Conservation (phyloP, 2,113 vertebrate genomes). For the Tachycineta bicolor region DNA sequence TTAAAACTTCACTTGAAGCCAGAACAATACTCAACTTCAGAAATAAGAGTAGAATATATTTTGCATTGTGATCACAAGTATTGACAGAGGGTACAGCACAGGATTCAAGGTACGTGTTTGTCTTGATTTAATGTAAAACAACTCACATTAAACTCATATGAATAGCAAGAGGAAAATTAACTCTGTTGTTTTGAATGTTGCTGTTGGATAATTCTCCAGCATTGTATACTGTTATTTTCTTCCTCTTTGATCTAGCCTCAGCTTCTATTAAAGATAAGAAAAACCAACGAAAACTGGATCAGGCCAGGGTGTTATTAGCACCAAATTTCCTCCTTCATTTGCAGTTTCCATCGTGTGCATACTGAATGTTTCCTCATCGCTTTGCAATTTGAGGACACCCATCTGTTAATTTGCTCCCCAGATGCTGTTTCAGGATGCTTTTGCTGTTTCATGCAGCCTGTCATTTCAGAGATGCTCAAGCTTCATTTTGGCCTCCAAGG, state of each 20-base stretch:
- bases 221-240: neutral
- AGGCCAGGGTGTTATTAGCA: neutral
- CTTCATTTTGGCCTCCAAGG: constrained; percentile 12
- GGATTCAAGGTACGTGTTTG: neutral
- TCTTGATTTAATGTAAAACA: neutral
- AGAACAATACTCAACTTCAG: neutral
- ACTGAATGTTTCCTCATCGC: neutral
- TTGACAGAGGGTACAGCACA: neutral
- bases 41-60: neutral
- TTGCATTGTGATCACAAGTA: neutral
- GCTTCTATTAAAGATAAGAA: neutral
- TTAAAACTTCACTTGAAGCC: neutral
- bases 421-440: neutral
- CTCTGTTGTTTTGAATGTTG: neutral
- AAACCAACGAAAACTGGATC: neutral
- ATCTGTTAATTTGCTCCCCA: neutral
- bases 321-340: neutral
- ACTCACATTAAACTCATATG: neutral
- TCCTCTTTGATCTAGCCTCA: constrained; percentile 7
- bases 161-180: neutral
- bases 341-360: neutral
- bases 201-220: neutral
- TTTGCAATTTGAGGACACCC: constrained; percentile 18
- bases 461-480: constrained; percentile 20
- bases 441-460: neutral